Percentiles rank a stretch among this genome's conserved stretches.
Conservation (phyloP, 2,888 invertebrate species). For the Watsonalla binaria region DNA sequence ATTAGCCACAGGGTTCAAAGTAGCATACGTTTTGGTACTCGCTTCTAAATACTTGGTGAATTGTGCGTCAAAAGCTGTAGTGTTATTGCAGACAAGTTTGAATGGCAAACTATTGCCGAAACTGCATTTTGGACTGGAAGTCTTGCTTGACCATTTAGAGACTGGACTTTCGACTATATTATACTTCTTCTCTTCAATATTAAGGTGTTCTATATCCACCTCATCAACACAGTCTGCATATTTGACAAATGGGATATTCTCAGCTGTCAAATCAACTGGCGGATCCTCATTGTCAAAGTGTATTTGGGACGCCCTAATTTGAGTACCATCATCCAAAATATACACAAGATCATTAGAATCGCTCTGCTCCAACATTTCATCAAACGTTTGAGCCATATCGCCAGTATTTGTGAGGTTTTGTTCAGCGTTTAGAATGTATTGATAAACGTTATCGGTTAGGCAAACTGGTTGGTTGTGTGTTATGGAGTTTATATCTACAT, state of each 20-base stretch:
- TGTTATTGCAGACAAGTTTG: constrained; percentile 58
- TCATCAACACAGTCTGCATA: constrained; percentile 39
- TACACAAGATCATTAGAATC: constrained; percentile 49
- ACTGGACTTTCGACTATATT: constrained; percentile 62
- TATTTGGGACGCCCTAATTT: constrained; percentile 69
- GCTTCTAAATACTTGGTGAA: constrained; percentile 60
- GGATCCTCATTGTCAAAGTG: constrained; percentile 71
- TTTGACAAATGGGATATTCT: constrained; percentile 63
- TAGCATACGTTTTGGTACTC: constrained; percentile 46
- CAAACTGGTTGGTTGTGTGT: constrained; percentile 60
- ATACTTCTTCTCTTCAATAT: constrained; percentile 38
- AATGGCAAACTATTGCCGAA: constrained; percentile 63
- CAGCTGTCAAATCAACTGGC: constrained; percentile 52
- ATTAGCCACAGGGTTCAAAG: constrained; percentile 39
- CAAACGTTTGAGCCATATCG: constrained; percentile 26
- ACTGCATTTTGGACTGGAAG: constrained; percentile 48
- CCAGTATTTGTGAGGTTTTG: constrained; percentile 26
- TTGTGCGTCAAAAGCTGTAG: constrained; percentile 60
- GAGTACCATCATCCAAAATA: constrained; percentile 66
- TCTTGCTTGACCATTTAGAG: constrained; percentile 36
- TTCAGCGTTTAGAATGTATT: constrained; percentile 58
- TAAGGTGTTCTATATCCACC: constrained; percentile 22
- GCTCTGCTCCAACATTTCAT: constrained; percentile 35
- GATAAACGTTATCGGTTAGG: constrained; percentile 60
- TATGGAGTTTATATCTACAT: constrained; percentile 60